Base-by-base conservation (phyloP, 2,888 invertebrate genomes). In the Tiliacea aurago region DNA sequence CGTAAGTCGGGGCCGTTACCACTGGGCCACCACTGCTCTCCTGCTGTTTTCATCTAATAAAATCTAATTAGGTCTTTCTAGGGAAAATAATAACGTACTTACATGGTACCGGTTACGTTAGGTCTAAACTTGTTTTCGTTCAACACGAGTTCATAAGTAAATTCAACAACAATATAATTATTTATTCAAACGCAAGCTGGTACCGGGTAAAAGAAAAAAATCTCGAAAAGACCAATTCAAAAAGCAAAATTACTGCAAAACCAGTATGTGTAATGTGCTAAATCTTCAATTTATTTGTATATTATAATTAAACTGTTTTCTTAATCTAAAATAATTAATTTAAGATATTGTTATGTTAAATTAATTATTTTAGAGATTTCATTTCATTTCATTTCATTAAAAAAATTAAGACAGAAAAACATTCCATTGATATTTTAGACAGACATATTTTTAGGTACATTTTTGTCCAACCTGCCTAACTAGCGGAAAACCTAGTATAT, bases 161-260 rank as follows among this genome's bases (percentile, higher is more conserved):
- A 45, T 11, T 11, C 33, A 63, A 63, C 43, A 63, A 33, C 15
- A 45, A n/a, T 67, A n/a, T 43, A 43, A n/a, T n/a, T 33, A 67
- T 62, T 62, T 67, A 62, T 67, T 62, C 33, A 45, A 23, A 67
- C 41, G 15, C 2, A 37, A 10, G 15, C 20, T n/a, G 23, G 13
- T 43, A 11, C 4, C 18, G 15, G 15, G 4, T 4, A 43, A n/a
- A 43, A 23, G 18, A 1, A 2, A 13, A 43, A 45, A 66, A n/a
- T n/a, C n/a, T n/a, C n/a, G n/a, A n/a, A n/a, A n/a, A n/a, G n/a
- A n/a, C n/a, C n/a, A n/a, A n/a, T n/a, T n/a, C n/a, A n/a, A n/a
- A n/a, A n/a, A n/a, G n/a, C n/a, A n/a, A n/a, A n/a, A n/a, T n/a
- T n/a, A n/a, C n/a, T n/a, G n/a, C n/a, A n/a, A n/a, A n/a, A n/a